A percentile compares a stretch with the other conserved stretches of the same genome.
phyloP scores from a whole-genome alignment of 2,888 invertebrate species.

The Acanthacorydalis orientalis region DNA sequence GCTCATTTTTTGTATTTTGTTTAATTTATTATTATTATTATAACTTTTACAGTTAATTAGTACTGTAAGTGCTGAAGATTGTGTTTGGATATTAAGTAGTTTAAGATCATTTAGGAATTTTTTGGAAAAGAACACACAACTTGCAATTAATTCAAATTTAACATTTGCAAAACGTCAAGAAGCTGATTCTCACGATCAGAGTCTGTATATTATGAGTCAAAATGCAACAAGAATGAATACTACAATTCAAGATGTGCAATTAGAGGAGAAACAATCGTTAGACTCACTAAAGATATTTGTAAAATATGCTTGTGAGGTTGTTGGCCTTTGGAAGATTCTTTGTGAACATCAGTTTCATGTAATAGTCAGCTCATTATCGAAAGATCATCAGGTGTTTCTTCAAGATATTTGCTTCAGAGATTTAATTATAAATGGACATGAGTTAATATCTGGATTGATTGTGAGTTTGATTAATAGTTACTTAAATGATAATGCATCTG shows the following conservation, averaged over 20 bases:
- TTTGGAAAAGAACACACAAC: slow-evolving; percentile 47
- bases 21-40: slow-evolving; percentile 1
- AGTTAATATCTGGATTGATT: slow-evolving; percentile 58
- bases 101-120: slow-evolving; percentile 60
- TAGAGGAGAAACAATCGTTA: slow-evolving; percentile 59
- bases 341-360: slow-evolving; percentile 83
- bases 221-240: slow-evolving; percentile 9
- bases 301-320: slow-evolving; percentile 69
- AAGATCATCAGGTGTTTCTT: slow-evolving; percentile 44
- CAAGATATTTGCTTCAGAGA: slow-evolving; percentile 53
- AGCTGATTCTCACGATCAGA: slow-evolving; percentile 1
- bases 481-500: slow-evolving; percentile 86
- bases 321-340: slow-evolving; percentile 84
- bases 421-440: slow-evolving; percentile 61
- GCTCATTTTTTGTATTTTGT: too few species aligned
- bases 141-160: slow-evolving; percentile 14
- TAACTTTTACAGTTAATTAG: slow-evolving; percentile 40
- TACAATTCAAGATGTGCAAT: slow-evolving; percentile 28
- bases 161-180: neutral
- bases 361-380: slow-evolving; percentile 49
- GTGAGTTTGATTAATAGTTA: slow-evolving; percentile 80
- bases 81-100: slow-evolving; percentile 54
- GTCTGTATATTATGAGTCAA: neutral
- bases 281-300: slow-evolving; percentile 48
- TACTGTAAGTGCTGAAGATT: slow-evolving; percentile 49